These are phyloP conservation scores for Marasmarcha lunaedactyla DNA, from an alignment of 2,888 invertebrate genomes.

Conservation along the genomic window DNA sequence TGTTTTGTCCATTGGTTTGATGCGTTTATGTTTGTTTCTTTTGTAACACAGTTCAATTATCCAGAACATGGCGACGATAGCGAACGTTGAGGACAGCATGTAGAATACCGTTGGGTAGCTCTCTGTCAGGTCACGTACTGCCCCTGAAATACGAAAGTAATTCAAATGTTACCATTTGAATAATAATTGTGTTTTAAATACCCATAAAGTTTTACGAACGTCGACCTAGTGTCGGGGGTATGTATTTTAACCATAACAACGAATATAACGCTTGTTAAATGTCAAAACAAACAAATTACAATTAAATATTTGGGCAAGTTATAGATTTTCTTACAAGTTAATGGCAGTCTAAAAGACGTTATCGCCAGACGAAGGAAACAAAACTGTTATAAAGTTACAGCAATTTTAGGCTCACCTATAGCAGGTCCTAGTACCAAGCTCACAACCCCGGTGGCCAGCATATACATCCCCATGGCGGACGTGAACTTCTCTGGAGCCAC, in stretches of 20 bases:
- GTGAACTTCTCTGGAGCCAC: constrained; percentile 66
- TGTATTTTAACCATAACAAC: neutral
- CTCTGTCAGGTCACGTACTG: constrained; percentile 67
- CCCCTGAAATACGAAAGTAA: constrained; percentile 39
- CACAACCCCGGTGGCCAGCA: constrained; percentile 63
- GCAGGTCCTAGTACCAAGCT: constrained; percentile 64
- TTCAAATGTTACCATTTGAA: neutral
- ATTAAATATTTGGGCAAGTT: no score
- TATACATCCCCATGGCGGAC: constrained; percentile 70
- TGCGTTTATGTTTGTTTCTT: constrained; percentile 34
- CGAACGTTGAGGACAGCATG: constrained; percentile 48
- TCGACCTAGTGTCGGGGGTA: no score
- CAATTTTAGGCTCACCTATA: no score
- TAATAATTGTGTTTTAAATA: neutral
- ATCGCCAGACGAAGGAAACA: no score
- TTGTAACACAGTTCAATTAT: constrained; percentile 41
- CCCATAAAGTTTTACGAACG: neutral
- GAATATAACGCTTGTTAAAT: neutral
- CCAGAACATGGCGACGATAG: constrained; percentile 38
- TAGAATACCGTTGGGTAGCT: constrained; percentile 71
- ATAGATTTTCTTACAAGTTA: no score
- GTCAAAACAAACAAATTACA: no score
- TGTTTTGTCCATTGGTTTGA: neutral
- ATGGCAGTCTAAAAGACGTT: no score
- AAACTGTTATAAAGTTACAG: no score